Percentiles rank a stretch among this genome's conserved stretches.
Evolutionary conservation across 2,888 invertebrate species (phyloP).

Genomic region (Nudaria mundana): DNA sequence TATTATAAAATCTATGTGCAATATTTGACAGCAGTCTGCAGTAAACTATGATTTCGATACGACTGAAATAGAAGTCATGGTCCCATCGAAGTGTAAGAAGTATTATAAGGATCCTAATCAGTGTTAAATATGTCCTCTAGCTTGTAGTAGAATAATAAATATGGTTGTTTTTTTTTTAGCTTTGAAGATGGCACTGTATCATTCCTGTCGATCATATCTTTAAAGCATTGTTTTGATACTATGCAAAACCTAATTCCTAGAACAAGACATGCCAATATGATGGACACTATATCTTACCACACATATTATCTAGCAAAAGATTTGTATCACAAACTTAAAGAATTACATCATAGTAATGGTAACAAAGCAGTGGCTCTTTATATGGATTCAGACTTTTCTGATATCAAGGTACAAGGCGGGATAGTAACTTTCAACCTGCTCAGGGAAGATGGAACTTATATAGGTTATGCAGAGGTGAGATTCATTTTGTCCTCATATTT

Average conservation of each 20-base stretch:
- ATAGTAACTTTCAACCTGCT: slow-evolving; percentile 94
- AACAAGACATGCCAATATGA: slow-evolving; percentile 63
- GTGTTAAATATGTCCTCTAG: too few relatives aligned
- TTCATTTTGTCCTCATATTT: too few relatives aligned
- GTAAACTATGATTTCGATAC: too few relatives aligned
- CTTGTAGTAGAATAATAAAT: background rate
- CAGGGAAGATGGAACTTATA: slow-evolving; percentile 87
- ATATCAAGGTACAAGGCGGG: slow-evolving; percentile 87
- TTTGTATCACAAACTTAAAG: slow-evolving; percentile 83
- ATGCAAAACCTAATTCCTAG: slow-evolving; percentile 84
- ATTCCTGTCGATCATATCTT: slow-evolving; percentile 90
- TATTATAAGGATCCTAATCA: too few relatives aligned
- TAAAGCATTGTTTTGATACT: slow-evolving; percentile 91
- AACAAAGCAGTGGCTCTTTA: slow-evolving; percentile 86
- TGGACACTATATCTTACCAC: slow-evolving; percentile 85
- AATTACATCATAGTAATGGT: slow-evolving; percentile 87
- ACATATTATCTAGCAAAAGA: slow-evolving; percentile 89
- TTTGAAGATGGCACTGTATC: slow-evolving; percentile 97
- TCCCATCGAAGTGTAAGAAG: too few relatives aligned
- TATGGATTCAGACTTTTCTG: slow-evolving; percentile 85
- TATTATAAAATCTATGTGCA: too few relatives aligned
- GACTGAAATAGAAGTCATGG: too few relatives aligned
- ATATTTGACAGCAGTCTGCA: too few relatives aligned
- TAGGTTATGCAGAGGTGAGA: slow-evolving; percentile 93
- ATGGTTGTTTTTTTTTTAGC: slow-evolving; percentile 64